Evolutionary conservation across 2,888 invertebrate genomes (phyloP).

Genomic region (Coenonympha arcania): DNA sequence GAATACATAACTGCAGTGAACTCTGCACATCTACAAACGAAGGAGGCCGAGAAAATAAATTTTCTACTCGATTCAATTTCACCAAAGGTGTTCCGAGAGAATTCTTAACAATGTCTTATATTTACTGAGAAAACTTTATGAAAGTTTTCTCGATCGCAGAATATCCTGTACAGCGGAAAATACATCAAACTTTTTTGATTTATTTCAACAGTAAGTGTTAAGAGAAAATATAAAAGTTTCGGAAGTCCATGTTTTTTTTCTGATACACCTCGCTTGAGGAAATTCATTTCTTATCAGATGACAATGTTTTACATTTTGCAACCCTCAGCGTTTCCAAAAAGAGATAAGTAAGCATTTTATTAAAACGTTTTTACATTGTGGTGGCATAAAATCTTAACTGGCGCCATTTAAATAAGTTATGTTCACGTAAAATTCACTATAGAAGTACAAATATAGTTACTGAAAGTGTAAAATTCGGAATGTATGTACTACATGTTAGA

Average conservation of each 20-base stretch:
- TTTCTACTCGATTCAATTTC: too few relatives aligned
- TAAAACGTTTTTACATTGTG: not conserved
- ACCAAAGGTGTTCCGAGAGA: not conserved
- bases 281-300: not conserved
- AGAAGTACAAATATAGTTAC: too few relatives aligned
- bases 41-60: too few relatives aligned
- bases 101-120: not conserved
- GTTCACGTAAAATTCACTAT: too few relatives aligned
- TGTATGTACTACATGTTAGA: too few relatives aligned
- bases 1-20: too few relatives aligned
- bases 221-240: not conserved
- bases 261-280: not conserved
- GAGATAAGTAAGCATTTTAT: not conserved
- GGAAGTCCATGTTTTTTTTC: not conserved
- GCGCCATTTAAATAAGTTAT: not conserved
- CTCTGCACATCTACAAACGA: too few relatives aligned
- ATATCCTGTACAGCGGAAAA: not conserved
- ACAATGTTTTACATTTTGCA: not conserved
- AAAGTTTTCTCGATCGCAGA: not conserved
- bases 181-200: not conserved
- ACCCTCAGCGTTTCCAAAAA: not conserved
- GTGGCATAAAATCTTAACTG: not conserved
- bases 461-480: too few relatives aligned
- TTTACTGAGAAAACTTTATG: not conserved
- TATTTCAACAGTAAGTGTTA: not conserved